phyloP scores from a whole-genome alignment of 2,113 vertebrate genomes.

The Corythoichthys haematopterus region DNA sequence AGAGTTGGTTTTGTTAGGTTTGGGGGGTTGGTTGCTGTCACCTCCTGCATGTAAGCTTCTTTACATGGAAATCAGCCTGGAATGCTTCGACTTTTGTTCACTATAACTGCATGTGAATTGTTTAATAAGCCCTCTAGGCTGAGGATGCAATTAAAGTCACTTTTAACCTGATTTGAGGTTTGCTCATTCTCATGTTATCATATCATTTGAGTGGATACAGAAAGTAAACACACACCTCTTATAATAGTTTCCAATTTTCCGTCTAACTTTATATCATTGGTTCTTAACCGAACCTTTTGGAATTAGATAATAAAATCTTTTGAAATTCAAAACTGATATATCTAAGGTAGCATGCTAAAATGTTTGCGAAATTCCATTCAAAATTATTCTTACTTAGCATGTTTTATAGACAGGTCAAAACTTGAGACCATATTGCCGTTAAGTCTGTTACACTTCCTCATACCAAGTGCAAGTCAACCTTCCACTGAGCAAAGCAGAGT shows the following conservation, averaged over 20 bases:
- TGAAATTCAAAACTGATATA: too few species aligned
- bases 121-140: constrained; percentile 1
- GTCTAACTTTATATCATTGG: too few species aligned
- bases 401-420: too few species aligned
- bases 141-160: constrained; percentile 1
- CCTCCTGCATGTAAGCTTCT: constrained; percentile 36
- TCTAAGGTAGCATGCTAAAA: too few species aligned
- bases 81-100: not conserved
- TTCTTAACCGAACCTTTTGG: too few species aligned
- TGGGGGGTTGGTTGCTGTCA: constrained; percentile 36
- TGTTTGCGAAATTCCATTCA: too few species aligned
- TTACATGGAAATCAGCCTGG: constrained; percentile 23
- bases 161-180: constrained; percentile 9
- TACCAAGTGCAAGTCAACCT: too few species aligned
- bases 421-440: too few species aligned
- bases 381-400: too few species aligned
- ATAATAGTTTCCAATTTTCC: not conserved
- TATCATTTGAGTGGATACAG: not conserved
- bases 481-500: too few species aligned
- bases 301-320: too few species aligned
- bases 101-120: constrained; percentile 2
- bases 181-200: constrained; percentile 7
- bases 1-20: constrained; percentile 10
- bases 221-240: not conserved
- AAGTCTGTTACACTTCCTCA: too few species aligned